These are phyloP conservation scores for Catharus fuscescens DNA, from an alignment of 2,113 vertebrate genomes.

Conservation along the genomic window DNA sequence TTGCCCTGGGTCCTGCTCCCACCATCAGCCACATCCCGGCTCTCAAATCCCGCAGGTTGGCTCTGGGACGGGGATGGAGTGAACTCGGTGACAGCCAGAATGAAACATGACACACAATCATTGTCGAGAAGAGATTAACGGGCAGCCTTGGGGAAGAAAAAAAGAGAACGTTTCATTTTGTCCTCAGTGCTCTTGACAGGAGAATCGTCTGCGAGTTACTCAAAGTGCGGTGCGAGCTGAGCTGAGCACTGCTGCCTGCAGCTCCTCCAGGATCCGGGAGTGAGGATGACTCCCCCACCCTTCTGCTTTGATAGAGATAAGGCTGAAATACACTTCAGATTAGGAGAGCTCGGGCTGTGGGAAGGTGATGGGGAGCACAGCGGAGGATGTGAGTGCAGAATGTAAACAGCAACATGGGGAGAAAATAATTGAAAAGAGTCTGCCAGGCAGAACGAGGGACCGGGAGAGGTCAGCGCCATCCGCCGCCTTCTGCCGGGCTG, in stretches of 20 bases:
- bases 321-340: slow-evolving; percentile 2
- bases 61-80: neutral
- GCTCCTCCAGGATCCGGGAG: neutral
- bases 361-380: neutral
- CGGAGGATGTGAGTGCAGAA: neutral
- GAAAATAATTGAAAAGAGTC: slow-evolving; percentile 28
- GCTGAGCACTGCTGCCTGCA: neutral
- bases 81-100: neutral
- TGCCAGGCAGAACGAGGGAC: neutral
- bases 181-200: slow-evolving; percentile 52
- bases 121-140: slow-evolving; percentile 3
- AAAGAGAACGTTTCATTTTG: neutral
- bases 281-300: neutral
- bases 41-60: neutral
- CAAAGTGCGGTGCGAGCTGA: neutral
- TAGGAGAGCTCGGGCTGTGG: neutral
- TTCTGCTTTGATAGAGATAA: slow-evolving; percentile 64
- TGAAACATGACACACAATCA: slow-evolving; percentile 8
- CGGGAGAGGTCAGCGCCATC: neutral
- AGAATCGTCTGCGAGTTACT: neutral
- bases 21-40: neutral
- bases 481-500: neutral
- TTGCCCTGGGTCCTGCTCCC: neutral
- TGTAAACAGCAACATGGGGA: slow-evolving; percentile 23
- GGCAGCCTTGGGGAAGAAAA: neutral